A percentile compares a stretch with the other conserved stretches of the same genome.
Conservation (phyloP, 2,797 vertebrate genomes). For the Chelon labrosus region DNA sequence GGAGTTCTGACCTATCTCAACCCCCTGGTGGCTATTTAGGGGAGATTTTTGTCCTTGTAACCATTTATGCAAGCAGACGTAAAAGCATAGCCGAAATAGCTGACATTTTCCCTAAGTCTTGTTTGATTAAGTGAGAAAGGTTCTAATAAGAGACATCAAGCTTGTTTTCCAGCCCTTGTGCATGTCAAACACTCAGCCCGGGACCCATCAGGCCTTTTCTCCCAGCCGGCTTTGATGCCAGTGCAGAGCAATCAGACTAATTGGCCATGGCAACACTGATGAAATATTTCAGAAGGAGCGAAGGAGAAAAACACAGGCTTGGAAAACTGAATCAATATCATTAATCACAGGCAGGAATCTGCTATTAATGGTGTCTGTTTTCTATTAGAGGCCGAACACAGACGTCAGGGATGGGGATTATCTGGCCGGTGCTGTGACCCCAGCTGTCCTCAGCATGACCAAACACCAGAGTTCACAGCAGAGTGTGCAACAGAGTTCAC, state of each 20-base stretch:
- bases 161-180: conserved; percentile 76
- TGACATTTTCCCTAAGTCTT: conserved; percentile 76
- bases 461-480: conserved; percentile 62
- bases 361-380: conserved; percentile 86
- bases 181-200: conserved; percentile 66
- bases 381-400: conserved; percentile 77
- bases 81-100: conserved; percentile 80
- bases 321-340: conserved; percentile 88
- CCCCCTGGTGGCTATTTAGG: conserved; percentile 40
- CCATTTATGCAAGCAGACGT: conserved; percentile 69
- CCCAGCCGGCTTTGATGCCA: conserved; percentile 82
- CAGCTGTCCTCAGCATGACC: conserved; percentile 70
- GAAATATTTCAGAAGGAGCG: conserved; percentile 82
- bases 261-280: conserved; percentile 86
- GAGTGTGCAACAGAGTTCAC: conserved; percentile 42
- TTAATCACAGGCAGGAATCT: conserved; percentile 86
- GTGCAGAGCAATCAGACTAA: conserved; percentile 86
- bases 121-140: conserved; percentile 79
- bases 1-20: conserved; percentile 14
- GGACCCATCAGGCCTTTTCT: conserved; percentile 72
- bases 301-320: conserved; percentile 79
- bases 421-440: conserved; percentile 74
- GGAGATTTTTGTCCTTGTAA: conserved; percentile 59
- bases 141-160: conserved; percentile 80
- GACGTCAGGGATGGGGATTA: conserved; percentile 73